Percentiles rank a stretch among this genome's conserved stretches.
Conservation (phyloP, 2,113 vertebrate species). For the Saguinus midas region DNA sequence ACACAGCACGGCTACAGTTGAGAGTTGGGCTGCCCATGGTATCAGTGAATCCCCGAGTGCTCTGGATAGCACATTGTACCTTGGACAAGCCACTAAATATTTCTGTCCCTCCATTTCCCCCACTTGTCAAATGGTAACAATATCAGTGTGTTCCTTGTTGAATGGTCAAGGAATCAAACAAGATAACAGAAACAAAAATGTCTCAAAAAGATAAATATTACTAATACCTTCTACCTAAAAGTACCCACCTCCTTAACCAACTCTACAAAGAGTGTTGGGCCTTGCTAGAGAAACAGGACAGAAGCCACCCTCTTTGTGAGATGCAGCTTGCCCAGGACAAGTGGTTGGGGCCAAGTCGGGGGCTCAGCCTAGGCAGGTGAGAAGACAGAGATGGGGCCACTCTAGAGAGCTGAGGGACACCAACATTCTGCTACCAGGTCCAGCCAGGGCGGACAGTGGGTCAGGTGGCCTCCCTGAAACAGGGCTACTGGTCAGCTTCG, state of each 20-base stretch:
- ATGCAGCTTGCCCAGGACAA: neutral
- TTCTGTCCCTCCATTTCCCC: neutral
- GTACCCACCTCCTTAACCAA: neutral
- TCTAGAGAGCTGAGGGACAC: neutral
- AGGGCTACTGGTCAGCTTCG: neutral
- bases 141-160: neutral
- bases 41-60: neutral
- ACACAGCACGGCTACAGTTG: neutral
- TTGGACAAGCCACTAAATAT: neutral
- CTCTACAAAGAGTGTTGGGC: neutral
- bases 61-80: neutral
- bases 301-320: neutral
- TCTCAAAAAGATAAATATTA: neutral
- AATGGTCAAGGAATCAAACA: neutral
- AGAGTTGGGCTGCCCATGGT: neutral
- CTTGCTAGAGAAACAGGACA: neutral
- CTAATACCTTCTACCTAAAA: neutral
- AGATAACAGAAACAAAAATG: neutral
- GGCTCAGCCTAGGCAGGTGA: too few species aligned
- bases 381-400: neutral
- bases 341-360: neutral
- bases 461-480: neutral
- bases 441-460: neutral
- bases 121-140: neutral
- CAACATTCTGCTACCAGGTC: neutral